Percentiles rank a stretch among this genome's conserved stretches.
Evolutionary conservation across 1,140 invertebrate genomes (phyloP).

Genomic region (Maconellicoccus hirsutus): DNA sequence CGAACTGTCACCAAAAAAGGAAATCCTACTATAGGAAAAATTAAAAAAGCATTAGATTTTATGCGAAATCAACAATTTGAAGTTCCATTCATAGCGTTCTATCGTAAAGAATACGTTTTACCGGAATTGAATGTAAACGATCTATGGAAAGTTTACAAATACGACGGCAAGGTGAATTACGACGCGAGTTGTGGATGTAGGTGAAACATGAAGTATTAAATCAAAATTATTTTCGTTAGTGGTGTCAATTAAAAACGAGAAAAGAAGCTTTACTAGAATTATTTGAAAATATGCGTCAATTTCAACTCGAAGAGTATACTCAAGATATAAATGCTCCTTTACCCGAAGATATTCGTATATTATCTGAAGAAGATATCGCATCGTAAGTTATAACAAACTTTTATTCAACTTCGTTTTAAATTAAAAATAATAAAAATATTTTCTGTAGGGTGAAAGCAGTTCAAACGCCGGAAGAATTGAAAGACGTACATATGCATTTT

Average conservation of each 20-base stretch:
- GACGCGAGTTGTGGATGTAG: background rate
- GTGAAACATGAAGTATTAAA: background rate
- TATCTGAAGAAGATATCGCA: constrained; percentile 80
- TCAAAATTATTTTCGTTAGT: constrained; percentile 40
- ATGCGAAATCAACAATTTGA: constrained; percentile 91
- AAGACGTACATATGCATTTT: constrained; percentile 88
- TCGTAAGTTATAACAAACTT: constrained; percentile 34
- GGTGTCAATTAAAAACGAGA: constrained; percentile 82
- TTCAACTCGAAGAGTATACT: constrained; percentile 75
- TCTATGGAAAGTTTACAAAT: constrained; percentile 94
- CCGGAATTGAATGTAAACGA: constrained; percentile 91
- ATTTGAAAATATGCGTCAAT: constrained; percentile 86
- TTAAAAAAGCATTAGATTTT: constrained; percentile 87
- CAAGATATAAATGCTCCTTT: constrained; percentile 70
- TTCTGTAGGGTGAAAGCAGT: constrained; percentile 50
- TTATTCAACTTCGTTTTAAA: constrained; percentile 4
- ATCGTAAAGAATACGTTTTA: constrained; percentile 94
- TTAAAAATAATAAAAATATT: constrained; percentile 22
- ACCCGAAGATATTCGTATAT: constrained; percentile 65
- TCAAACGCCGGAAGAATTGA: constrained; percentile 80
- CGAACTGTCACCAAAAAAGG: constrained; percentile 31
- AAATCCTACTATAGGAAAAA: constrained; percentile 62
- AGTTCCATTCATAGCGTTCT: constrained; percentile 97
- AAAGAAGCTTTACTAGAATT: constrained; percentile 72
- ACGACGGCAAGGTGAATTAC: constrained; percentile 67